Conservation (phyloP, 2,113 vertebrate species). For the Alosa alosa region DNA sequence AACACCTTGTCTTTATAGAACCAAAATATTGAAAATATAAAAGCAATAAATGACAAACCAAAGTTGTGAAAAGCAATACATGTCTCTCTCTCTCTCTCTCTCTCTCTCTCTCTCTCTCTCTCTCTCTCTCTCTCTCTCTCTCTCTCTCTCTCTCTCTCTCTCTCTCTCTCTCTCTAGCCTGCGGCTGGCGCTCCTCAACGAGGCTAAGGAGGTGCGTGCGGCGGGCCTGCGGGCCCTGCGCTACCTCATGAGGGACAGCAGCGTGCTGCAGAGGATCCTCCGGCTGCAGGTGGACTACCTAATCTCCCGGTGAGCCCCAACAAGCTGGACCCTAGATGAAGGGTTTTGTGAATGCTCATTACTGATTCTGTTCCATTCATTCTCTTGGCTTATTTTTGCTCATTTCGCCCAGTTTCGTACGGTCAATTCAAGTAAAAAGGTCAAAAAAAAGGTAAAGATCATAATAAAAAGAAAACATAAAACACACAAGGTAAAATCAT, state of each 20-base stretch:
- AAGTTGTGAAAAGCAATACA: no score
- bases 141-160: neutral
- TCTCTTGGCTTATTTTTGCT: neutral
- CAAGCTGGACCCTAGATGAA: neutral
- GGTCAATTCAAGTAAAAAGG: no score
- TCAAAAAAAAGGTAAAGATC: no score
- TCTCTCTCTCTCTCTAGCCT: constrained; percentile 64
- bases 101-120: neutral
- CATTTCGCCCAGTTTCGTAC: neutral
- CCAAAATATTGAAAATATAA: no score
- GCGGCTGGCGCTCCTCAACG: constrained; percentile 82
- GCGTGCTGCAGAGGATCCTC: constrained; percentile 83
- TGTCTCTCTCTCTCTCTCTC: neutral
- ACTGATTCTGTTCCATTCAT: no score
- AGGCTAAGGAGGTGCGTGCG: constrained; percentile 87
- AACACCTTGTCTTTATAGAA: no score
- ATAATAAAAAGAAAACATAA: no score
- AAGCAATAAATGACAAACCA: no score
- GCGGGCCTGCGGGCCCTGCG: constrained; percentile 84
- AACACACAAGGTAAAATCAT: no score
- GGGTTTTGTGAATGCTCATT: neutral
- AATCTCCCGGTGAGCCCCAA: constrained; percentile 77
- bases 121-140: neutral
- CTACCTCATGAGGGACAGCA: constrained; percentile 81
- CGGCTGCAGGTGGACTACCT: constrained; percentile 86